phyloP scores from a whole-genome alignment of 2,888 invertebrate species.

The Dascillus cervinus region DNA sequence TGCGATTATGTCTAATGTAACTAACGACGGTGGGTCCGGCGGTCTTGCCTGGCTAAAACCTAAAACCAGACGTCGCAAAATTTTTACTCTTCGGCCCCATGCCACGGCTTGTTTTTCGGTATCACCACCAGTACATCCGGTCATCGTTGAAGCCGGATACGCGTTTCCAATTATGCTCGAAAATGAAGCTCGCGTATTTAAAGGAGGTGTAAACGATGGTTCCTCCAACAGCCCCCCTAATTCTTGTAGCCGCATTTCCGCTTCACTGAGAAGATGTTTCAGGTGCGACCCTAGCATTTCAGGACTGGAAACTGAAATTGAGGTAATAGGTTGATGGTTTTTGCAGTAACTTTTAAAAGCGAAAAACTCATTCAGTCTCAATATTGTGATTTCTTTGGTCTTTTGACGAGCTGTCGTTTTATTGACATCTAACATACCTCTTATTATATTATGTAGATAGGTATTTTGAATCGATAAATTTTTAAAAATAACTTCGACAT shows the following conservation, averaged over 20 bases:
- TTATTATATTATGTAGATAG: too few relatives aligned
- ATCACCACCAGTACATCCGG: conserved; percentile 62
- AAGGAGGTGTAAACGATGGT: conserved; percentile 41
- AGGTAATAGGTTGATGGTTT: neutral
- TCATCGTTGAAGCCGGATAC: conserved; percentile 38
- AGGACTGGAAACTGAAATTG: conserved; percentile 55
- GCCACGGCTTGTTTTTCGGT: conserved; percentile 78
- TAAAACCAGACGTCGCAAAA: conserved; percentile 66
- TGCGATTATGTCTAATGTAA: conserved; percentile 70
- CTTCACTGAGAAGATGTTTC: conserved; percentile 68
- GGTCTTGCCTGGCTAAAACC: conserved; percentile 84
- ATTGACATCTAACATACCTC: too few relatives aligned
- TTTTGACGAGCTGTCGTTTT: too few relatives aligned
- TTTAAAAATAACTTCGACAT: too few relatives aligned
- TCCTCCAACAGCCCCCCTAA: conserved; percentile 51
- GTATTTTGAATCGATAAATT: too few relatives aligned
- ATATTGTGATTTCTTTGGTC: too few relatives aligned
- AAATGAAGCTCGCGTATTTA: conserved; percentile 48
- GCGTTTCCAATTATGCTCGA: conserved; percentile 50
- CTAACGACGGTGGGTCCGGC: conserved; percentile 74
- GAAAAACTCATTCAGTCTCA: conserved; percentile 1
- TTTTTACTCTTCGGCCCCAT: conserved; percentile 79
- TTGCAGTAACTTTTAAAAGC: neutral
- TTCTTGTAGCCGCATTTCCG: conserved; percentile 77
- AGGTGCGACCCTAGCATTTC: conserved; percentile 72